Evolutionary conservation across 2,113 vertebrate genomes (phyloP).

Genomic region (Ondatra zibethicus): DNA sequence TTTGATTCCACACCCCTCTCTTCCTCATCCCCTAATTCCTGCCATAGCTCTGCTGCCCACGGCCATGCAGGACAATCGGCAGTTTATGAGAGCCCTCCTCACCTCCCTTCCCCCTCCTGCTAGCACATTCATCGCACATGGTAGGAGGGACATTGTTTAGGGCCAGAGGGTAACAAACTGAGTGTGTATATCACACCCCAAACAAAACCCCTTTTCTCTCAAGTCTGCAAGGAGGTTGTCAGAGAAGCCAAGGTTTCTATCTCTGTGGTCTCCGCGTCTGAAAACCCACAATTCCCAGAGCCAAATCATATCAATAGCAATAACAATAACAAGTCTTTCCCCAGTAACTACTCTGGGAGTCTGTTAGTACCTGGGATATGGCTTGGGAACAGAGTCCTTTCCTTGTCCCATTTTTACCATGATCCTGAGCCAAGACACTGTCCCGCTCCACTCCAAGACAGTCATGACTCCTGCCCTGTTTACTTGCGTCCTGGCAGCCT

Average conservation of each 20-base stretch:
- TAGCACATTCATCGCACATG: slow-evolving; percentile 75
- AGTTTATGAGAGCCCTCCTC: slow-evolving; percentile 75
- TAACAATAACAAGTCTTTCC: background rate
- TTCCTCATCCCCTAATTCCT: slow-evolving; percentile 86
- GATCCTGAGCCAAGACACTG: rapidly evolving
- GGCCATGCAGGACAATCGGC: slow-evolving; percentile 83
- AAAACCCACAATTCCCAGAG: background rate
- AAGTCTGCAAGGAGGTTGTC: slow-evolving; percentile 57
- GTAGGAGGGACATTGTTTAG: slow-evolving; percentile 76
- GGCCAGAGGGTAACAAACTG: slow-evolving; percentile 73
- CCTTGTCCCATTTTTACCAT: background rate
- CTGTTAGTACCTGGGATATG: background rate
- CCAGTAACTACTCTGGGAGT: background rate
- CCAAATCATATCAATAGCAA: too few species aligned
- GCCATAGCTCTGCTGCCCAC: slow-evolving; percentile 89
- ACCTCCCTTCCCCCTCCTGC: slow-evolving; percentile 33
- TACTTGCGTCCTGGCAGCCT: background rate
- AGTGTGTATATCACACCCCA: slow-evolving; percentile 37
- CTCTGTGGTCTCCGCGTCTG: slow-evolving; percentile 5
- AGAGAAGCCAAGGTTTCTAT: background rate
- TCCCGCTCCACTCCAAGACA: background rate
- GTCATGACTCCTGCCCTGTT: background rate
- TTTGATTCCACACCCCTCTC: slow-evolving; percentile 79
- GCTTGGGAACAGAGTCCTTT: background rate
- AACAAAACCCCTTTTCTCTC: slow-evolving; percentile 72